Evolutionary conservation across 2,113 vertebrate genomes (phyloP).

Genomic region (Semnornis frantzii): DNA sequence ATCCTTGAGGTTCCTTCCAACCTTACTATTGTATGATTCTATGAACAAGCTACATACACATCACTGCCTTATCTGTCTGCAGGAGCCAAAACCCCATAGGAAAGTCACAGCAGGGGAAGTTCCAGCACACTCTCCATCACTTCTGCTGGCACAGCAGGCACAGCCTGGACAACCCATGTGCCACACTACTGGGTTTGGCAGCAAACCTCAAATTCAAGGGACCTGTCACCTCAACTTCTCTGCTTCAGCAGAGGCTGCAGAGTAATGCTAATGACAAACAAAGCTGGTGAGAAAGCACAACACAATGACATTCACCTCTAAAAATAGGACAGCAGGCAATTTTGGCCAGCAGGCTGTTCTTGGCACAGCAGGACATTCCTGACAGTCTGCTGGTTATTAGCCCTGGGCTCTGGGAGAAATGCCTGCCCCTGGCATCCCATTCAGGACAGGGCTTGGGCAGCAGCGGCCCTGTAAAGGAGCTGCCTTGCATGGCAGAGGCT

Average conservation of each 20-base stretch:
- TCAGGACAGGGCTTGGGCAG: background rate
- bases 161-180: background rate
- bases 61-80: too few relatives aligned
- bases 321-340: background rate
- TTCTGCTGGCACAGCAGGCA: background rate
- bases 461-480: background rate
- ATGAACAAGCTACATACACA: background rate
- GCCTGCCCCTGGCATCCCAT: background rate
- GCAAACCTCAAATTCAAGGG: background rate
- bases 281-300: background rate
- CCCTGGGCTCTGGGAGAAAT: background rate
- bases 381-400: background rate
- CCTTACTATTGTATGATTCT: too few relatives aligned
- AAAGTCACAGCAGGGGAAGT: background rate
- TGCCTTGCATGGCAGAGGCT: rapidly evolving
- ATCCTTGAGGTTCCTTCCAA: too few relatives aligned
- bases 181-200: background rate
- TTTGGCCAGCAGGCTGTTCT: background rate
- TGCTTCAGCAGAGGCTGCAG: background rate
- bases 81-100: background rate
- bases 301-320: background rate
- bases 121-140: background rate
- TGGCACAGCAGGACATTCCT: conserved; percentile 29
- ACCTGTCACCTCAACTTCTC: background rate
- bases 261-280: background rate